Conservation (phyloP, 1,140 invertebrate species). For the Gryon sp. region DNA sequence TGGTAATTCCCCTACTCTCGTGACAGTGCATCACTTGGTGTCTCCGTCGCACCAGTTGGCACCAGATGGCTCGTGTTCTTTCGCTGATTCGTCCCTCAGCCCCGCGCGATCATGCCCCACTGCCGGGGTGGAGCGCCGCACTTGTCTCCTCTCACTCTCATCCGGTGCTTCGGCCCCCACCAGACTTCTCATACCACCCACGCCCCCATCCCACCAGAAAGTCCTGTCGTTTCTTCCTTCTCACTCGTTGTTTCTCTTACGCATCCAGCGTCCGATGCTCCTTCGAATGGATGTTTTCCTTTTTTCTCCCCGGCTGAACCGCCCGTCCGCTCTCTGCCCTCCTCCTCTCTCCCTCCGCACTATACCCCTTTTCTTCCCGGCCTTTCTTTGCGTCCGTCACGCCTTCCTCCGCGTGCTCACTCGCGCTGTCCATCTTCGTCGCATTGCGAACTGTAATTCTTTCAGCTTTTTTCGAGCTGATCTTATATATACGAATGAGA, state of each 20-base stretch:
- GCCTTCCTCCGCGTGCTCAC: conserved; percentile 44
- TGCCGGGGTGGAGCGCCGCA: conserved; percentile 62
- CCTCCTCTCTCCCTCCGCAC: conserved; percentile 46
- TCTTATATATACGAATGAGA: not conserved
- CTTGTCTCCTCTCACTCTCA: conserved; percentile 68
- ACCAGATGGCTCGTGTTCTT: conserved; percentile 14
- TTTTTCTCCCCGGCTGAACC: conserved; percentile 32
- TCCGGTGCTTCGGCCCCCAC: not conserved
- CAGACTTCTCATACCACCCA: conserved; percentile 75
- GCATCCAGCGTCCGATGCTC: conserved; percentile 53
- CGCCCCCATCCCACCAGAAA: conserved; percentile 72
- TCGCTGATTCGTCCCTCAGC: conserved; percentile 43
- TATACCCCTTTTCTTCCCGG: conserved; percentile 23
- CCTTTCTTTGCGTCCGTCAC: conserved; percentile 41
- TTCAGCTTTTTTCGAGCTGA: conserved; percentile 13
- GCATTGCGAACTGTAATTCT: conserved; percentile 27
- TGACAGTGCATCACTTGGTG: not conserved
- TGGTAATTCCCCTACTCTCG: conserved; percentile 6
- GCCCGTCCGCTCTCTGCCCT: not conserved
- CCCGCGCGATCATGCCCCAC: conserved; percentile 69
- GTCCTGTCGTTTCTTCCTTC: conserved; percentile 31
- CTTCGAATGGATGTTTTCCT: conserved; percentile 52
- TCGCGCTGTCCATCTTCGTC: conserved; percentile 49
- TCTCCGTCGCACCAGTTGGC: conserved; percentile 21
- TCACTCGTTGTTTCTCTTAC: conserved; percentile 44